Percentiles rank a stretch among this genome's conserved stretches.
Conservation (phyloP, 2,797 vertebrate genomes). For the Onychomys leucogaster region DNA sequence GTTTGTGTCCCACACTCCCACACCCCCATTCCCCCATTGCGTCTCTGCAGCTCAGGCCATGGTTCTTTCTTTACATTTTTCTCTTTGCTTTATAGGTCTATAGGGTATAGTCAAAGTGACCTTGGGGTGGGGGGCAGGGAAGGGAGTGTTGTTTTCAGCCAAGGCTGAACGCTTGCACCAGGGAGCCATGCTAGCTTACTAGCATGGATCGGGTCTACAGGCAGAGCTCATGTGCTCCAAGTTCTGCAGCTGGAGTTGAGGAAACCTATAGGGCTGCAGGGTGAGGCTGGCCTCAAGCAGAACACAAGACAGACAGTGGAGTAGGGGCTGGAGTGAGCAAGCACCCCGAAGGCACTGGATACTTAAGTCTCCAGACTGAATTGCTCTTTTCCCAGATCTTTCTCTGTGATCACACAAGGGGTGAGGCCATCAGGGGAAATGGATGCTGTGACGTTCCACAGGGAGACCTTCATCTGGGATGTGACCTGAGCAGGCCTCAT, state of each 20-base stretch:
- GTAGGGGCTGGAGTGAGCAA: neutral
- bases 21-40: too few relatives aligned
- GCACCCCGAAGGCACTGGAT: neutral
- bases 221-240: neutral
- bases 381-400: neutral
- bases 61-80: slow-evolving; percentile 23
- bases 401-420: neutral
- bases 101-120: neutral
- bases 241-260: neutral
- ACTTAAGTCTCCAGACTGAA: neutral
- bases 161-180: accelerated
- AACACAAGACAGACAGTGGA: neutral
- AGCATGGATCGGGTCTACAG: neutral
- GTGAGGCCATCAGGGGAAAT: neutral
- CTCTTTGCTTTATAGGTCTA: neutral
- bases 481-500: neutral
- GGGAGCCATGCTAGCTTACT: neutral
- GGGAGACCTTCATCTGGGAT: neutral
- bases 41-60: neutral
- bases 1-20: neutral
- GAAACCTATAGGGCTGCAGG: neutral
- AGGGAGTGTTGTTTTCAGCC: neutral
- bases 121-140: neutral
- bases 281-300: neutral
- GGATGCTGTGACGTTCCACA: neutral